These are phyloP conservation scores for Pluvianellus socialis DNA, from an alignment of 2,113 vertebrate genomes.

Conservation along the genomic window DNA sequence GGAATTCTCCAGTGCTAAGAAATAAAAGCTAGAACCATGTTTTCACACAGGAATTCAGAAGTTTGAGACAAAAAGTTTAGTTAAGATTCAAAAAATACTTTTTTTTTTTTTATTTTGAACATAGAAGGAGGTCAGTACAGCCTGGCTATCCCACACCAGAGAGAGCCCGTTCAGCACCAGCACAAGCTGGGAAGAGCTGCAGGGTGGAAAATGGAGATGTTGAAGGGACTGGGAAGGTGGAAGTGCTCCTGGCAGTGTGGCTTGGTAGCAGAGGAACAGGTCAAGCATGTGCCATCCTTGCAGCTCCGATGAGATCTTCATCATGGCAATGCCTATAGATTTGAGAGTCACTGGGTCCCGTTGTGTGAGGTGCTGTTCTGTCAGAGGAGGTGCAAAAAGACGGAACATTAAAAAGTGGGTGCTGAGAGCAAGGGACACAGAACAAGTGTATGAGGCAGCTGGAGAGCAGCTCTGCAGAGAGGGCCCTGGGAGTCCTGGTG, in stretches of 20 bases:
- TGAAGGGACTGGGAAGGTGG: not conserved
- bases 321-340: not conserved
- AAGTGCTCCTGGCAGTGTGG: fast-evolving
- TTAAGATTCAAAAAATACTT: not conserved
- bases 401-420: fast-evolving
- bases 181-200: not conserved
- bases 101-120: not conserved
- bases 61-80: not conserved
- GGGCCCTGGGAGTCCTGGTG: too few species aligned
- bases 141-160: too few species aligned
- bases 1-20: not conserved
- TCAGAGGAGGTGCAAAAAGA: not conserved
- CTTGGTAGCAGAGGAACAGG: not conserved
- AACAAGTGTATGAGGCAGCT: not conserved
- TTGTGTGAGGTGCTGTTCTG: not conserved
- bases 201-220: not conserved
- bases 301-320: not conserved
- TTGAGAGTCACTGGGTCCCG: fast-evolving
- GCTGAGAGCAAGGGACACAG: fast-evolving
- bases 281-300: not conserved
- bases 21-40: not conserved
- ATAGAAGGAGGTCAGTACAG: not conserved
- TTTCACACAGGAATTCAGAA: not conserved
- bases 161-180: fast-evolving
- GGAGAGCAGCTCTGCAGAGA: too few species aligned